Evolutionary conservation across 2,888 invertebrate genomes (phyloP), one percentile per base, ranked within the genome.

Genomic region (Heliconius cydno): DNA sequence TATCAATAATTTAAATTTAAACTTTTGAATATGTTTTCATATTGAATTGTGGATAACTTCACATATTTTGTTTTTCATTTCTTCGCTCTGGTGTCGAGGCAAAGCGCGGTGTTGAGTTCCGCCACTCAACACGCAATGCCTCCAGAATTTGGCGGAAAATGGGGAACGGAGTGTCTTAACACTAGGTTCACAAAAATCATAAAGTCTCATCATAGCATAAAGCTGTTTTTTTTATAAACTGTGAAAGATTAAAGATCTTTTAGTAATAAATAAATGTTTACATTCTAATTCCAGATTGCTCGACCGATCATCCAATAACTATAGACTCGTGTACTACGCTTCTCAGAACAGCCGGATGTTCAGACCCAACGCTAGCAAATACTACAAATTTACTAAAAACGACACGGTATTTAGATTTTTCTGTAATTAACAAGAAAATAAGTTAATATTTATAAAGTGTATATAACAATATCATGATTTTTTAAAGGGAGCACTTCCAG

Each of bases 321-420:
- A 96, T 68, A 95, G 96, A 73, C 90, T 97, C 75, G 96, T 96
- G 4, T 96, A 96, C 86, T 97, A 96, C 87, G 96, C 96, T 2
- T 89, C 91, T 3, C 87, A 91, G 68, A 85, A 86, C 5, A 85
- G 90, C 74, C 91, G 94, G 19, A 34, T 65, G 9, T 75, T 90
- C 2, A 84, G 87, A 79, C 38, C 68, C 9, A 73, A 73, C 7
- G 83, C 81, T 4, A 88, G 87, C 72, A 84, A 84, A 60, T 80
- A 88, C 34, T 92, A 90, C 83, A 92, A 90, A 66, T 92, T 89
- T 72, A 89, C 86, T 2, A 89, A 91, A 79, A 88, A 89, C 77
- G 95, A 94, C 85, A 88, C 93, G 83, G 95, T 95, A 89, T 92
- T 25, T 52, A 2, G 52, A 52, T 19, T 52, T 52, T 19, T 19